Percentiles rank a stretch among this genome's conserved stretches.
These are phyloP conservation scores for Drosophila suboccidentalis DNA, from an alignment of 2,888 invertebrate species.

Conservation along the genomic window DNA sequence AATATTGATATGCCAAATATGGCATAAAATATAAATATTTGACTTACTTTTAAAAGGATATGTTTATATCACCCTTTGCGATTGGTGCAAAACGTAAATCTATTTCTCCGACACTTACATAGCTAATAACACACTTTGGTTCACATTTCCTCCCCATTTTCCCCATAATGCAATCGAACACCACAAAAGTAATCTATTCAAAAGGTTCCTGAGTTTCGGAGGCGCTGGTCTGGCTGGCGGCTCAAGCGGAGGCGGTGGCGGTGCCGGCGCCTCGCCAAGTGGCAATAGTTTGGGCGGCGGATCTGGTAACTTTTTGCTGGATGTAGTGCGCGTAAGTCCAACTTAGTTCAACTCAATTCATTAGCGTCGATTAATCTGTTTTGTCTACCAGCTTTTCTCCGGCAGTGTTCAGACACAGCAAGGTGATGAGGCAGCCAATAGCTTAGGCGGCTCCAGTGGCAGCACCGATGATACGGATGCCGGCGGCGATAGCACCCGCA, in stretches of 20 bases:
- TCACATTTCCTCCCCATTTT: slow-evolving; percentile 14
- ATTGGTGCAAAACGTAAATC: slow-evolving; percentile 7
- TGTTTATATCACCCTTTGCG: too few species aligned
- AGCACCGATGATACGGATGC: slow-evolving; percentile 86
- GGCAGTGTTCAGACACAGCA: slow-evolving; percentile 90
- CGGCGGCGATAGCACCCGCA: slow-evolving; percentile 87
- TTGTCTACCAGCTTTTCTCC: slow-evolving; percentile 89
- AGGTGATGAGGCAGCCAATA: slow-evolving; percentile 87
- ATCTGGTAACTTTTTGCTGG: slow-evolving; percentile 95
- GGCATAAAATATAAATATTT: too few species aligned
- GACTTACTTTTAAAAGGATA: too few species aligned
- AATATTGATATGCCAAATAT: too few species aligned
- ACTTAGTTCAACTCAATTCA: background rate
- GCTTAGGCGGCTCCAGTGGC: slow-evolving; percentile 79
- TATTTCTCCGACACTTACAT: slow-evolving; percentile 22
- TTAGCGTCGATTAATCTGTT: background rate
- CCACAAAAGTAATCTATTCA: slow-evolving; percentile 81
- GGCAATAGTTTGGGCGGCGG: slow-evolving; percentile 89
- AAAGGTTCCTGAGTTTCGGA: slow-evolving; percentile 85
- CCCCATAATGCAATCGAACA: slow-evolving; percentile 28
- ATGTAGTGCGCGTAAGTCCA: slow-evolving; percentile 93
- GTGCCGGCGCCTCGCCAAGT: slow-evolving; percentile 84
- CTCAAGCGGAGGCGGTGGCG: slow-evolving; percentile 69
- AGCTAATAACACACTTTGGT: slow-evolving; percentile 61
- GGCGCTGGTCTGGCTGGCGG: slow-evolving; percentile 85